These are phyloP conservation scores for Myotis findleyi DNA, from an alignment of 2,797 vertebrate genomes.

Conservation along the genomic window DNA sequence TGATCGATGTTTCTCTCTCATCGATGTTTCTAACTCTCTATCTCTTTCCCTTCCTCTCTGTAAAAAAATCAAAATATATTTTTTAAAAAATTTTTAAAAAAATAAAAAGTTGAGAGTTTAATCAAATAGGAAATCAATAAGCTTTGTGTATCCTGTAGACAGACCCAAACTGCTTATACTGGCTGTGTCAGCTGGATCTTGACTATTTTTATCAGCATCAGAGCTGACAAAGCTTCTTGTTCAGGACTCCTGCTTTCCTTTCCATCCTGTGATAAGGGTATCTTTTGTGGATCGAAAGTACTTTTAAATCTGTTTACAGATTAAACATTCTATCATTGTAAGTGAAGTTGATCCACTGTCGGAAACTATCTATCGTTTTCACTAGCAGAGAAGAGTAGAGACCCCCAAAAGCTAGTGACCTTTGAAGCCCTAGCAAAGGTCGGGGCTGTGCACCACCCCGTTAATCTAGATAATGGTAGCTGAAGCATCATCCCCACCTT, in stretches of 20 bases:
- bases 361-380: no score
- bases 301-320: slow-evolving; percentile 94
- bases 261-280: slow-evolving; percentile 95
- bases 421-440: no score
- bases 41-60: no score
- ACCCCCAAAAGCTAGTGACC: no score
- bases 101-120: slow-evolving; percentile 91
- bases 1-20: no score
- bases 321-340: slow-evolving; percentile 93
- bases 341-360: slow-evolving; percentile 90
- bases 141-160: slow-evolving; percentile 92
- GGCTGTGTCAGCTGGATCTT: slow-evolving; percentile 90
- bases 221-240: slow-evolving; percentile 94
- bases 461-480: no score
- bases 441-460: no score
- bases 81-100: no score
- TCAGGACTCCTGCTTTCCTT: slow-evolving; percentile 90
- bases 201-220: slow-evolving; percentile 95
- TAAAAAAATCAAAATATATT: no score
- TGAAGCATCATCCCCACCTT: no score
- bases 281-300: slow-evolving; percentile 95
- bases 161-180: slow-evolving; percentile 94
- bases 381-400: no score
- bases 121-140: slow-evolving; percentile 95
- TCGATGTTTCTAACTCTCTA: no score